Conservation (phyloP, 2,113 vertebrate species). For the Xenopus laevis region DNA sequence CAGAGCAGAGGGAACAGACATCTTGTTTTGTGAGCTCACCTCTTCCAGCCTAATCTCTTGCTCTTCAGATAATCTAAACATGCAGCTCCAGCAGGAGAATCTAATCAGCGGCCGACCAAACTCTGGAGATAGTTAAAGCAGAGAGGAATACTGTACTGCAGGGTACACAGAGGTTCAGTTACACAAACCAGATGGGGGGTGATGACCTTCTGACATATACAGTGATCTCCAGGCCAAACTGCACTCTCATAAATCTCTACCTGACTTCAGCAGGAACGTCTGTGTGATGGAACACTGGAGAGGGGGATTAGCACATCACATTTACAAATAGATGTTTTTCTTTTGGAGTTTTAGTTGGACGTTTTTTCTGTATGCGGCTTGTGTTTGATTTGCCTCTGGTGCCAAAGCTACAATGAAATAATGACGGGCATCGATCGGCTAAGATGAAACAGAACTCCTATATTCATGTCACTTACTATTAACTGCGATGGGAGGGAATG, state of each 20-base stretch:
- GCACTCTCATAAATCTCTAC: neutral
- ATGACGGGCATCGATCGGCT: too few relatives aligned
- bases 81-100: neutral
- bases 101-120: neutral
- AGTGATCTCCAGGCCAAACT: neutral
- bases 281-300: neutral
- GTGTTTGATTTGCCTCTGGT: too few relatives aligned
- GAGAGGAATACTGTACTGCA: neutral
- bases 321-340: neutral
- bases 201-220: neutral
- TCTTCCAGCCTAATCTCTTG: neutral
- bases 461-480: too few relatives aligned
- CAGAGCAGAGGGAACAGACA: neutral
- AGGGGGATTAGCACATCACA: neutral
- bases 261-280: neutral
- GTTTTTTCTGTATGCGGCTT: neutral
- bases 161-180: neutral
- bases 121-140: neutral
- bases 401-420: too few relatives aligned
- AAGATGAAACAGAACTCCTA: too few relatives aligned
- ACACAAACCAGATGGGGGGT: neutral
- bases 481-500: too few relatives aligned
- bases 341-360: neutral
- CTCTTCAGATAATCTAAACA: constrained; percentile 1
- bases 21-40: neutral